Percentiles rank a stretch among this genome's conserved stretches.
phyloP scores from a whole-genome alignment of 2,113 vertebrate genomes.

The Brachyistius frenatus region DNA sequence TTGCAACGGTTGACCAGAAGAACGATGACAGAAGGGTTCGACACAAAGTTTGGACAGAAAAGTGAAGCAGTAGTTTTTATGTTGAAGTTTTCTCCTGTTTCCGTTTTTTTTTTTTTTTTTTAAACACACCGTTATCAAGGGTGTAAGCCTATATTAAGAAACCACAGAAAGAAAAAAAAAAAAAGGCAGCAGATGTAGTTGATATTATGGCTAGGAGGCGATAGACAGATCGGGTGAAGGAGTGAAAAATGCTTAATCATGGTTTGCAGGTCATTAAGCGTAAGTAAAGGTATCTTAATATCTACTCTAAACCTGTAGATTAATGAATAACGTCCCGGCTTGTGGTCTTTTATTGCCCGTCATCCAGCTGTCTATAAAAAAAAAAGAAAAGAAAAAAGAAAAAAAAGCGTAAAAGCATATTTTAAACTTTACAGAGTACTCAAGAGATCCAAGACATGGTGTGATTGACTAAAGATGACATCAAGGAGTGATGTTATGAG shows the following conservation, averaged over 20 bases:
- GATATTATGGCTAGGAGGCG: background rate
- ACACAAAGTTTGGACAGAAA: conserved; percentile 2
- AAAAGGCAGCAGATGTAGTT: background rate
- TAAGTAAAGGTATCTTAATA: background rate
- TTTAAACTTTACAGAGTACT: too few relatives aligned
- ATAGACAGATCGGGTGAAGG: background rate
- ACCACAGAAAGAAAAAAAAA: background rate
- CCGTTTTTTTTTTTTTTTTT: background rate
- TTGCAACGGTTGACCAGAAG: conserved; percentile 5
- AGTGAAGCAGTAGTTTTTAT: conserved; percentile 6
- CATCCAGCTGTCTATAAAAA: background rate
- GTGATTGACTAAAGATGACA: too few relatives aligned
- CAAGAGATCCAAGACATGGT: too few relatives aligned
- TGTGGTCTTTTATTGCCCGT: background rate
- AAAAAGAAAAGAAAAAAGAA: too few relatives aligned
- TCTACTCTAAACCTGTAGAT: background rate
- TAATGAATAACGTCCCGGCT: too few relatives aligned
- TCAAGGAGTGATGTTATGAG: too few relatives aligned
- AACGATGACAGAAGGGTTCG: conserved; percentile 9
- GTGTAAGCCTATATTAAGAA: background rate
- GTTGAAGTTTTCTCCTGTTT: background rate
- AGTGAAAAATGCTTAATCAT: background rate
- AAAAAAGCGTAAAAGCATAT: too few relatives aligned
- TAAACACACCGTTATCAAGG: background rate
- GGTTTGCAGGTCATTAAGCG: background rate